Evolutionary conservation across 2,113 vertebrate genomes (phyloP), one percentile per base, ranked within the genome.

Genomic region (Lates calcarifer): DNA sequence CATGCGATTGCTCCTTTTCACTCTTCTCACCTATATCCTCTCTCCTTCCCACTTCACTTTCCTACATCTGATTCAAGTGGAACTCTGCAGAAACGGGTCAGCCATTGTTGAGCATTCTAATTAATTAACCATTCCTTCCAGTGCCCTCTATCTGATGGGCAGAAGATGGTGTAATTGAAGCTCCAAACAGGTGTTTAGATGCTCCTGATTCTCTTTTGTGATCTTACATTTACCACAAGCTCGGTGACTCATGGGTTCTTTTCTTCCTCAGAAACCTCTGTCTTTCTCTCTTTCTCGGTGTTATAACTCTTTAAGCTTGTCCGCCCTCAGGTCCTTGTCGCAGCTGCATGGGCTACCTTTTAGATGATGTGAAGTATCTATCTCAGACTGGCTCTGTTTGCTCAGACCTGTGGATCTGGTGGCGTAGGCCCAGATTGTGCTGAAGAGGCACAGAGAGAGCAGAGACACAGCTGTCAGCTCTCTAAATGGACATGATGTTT

Each of bases 401-500:
- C 41, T 62, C 77, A 67, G 70, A 84, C 53, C 70, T 29, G 78
- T 61, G 33, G 47, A 85, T 73, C n/a, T 71, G 64, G 56, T 22
- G 57, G 72, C n/a, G 10, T 37, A 24, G 60, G 45, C 53, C 58
- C 3, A 60, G 70, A 78, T 74, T 65, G 74, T 86, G 85, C 79
- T 83, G 78, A 88, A 47, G 65, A 82, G 72, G 75, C 79, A 74
- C 64, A 43, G 39, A 62, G 41, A 77, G 71, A 79, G 78, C 72
- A 56, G 75, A 80, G 43, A 65, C 74, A 33, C 69, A 75, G 81
- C 68, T 72, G 80, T 84, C 75, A 66, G 77, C 68, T 64, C 49
- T 70, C 67, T 49, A 67, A 85, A 88, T 77, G 64, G 76, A 81
- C 77, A n/a, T 43, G 55, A 64, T 84, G 71, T 74, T 83, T 81